Conservation (phyloP, 64 coral and sea anemone species). For the Stylophora pistillata region DNA sequence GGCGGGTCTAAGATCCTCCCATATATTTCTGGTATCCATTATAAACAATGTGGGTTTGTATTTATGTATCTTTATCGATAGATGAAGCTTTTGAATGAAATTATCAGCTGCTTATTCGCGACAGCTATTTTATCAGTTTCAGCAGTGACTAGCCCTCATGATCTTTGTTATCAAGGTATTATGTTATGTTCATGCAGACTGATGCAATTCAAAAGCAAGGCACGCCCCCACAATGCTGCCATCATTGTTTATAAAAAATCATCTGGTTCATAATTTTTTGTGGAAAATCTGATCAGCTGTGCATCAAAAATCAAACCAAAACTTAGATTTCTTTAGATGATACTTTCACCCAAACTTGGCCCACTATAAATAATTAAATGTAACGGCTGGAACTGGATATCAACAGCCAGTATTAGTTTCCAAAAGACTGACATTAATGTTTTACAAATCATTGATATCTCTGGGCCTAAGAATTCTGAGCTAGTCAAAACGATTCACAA, state of each 20-base stretch:
- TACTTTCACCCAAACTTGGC: no score
- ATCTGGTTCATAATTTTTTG: background rate
- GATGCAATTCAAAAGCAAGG: background rate
- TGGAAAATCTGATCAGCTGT: background rate
- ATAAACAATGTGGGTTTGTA: background rate
- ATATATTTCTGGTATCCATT: background rate
- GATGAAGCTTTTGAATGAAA: background rate
- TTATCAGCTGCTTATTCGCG: conserved; percentile 5
- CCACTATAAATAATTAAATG: no score
- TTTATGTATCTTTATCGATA: conserved; percentile 6
- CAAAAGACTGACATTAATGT: no score
- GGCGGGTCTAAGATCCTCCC: background rate
- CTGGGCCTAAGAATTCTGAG: no score
- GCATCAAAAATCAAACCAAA: no score
- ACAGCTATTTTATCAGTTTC: background rate
- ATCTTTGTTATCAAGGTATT: background rate
- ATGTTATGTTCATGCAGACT: background rate
- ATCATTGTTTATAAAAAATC: background rate
- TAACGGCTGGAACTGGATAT: no score
- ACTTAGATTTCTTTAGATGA: no score
- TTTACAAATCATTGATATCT: no score
- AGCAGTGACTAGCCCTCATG: background rate
- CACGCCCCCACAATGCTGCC: conserved; percentile 15
- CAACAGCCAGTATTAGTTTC: no score
- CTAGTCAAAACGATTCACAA: no score